Evolutionary conservation across 2,888 invertebrate genomes (phyloP), one percentile per base, ranked within the genome.

Genomic region (Galerucella pusilla): DNA sequence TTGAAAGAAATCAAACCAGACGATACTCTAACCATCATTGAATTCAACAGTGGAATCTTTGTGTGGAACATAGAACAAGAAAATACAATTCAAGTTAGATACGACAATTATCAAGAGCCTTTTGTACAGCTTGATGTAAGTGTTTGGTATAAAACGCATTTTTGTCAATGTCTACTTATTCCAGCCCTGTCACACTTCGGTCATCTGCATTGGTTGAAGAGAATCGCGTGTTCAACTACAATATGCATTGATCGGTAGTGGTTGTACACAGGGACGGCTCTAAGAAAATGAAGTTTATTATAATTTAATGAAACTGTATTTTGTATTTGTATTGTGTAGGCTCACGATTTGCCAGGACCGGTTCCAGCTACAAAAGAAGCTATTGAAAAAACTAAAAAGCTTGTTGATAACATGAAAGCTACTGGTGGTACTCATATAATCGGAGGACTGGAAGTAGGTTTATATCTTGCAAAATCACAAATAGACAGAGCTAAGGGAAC

Each of bases 1-100:
- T 88, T 94, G 14, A 86, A 87, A 14, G 91, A 93, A 79, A 88
- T 94, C 35, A 89, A 91, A 73, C 79, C 86, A 0, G 89, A 90
- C 2, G 94, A 94, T 85, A 90, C 89, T 79, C 93, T 94, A 87
- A 92, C 91, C 81, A 90, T 94, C 73, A 89, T 94, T 20, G 90
- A 92, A 79, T 94, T 94, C 84, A 89, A 89, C 57, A 90, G 90
- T 16, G 84, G 85, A 14, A 87, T 87, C 0, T 83, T 83, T 60
- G 89, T 91, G 0, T 91, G 91, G 85, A 88, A 91, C 78, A 84
- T 92, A 49, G 87, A 89, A 63, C 88, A 89, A 75, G 88, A 71
- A 52, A 57, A 42, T 5, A 9, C 63, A 11, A 25, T 88, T 0
- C 74, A 77, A 63, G 77, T 83, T 11, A 83, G 79, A 64, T 83